Evolutionary conservation across 2,113 vertebrate genomes (phyloP).

Genomic region (Setophaga kirtlandii): DNA sequence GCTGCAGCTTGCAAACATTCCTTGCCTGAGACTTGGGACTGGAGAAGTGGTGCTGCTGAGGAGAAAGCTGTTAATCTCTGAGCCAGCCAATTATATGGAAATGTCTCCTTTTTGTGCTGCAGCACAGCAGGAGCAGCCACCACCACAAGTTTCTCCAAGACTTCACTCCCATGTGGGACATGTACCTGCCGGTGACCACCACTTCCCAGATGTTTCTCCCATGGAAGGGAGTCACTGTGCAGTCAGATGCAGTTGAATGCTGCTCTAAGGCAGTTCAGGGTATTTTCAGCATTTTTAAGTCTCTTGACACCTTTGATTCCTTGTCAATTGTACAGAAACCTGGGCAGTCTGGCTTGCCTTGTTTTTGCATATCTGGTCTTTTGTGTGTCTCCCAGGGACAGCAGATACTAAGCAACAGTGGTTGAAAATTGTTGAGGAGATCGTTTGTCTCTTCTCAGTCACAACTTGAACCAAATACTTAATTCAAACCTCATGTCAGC

Average conservation of each 20-base stretch:
- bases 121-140: not conserved
- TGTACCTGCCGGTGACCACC: not conserved
- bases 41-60: not conserved
- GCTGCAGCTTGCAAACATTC: not conserved
- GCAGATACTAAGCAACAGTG: not conserved
- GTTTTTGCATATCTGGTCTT: not conserved
- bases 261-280: not conserved
- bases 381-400: not conserved
- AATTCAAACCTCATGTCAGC: not conserved
- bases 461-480: not conserved
- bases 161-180: not conserved
- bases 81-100: not conserved
- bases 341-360: not conserved
- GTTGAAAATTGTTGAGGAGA: not conserved
- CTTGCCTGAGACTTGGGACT: not conserved
- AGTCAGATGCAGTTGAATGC: not conserved
- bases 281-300: not conserved
- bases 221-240: not conserved
- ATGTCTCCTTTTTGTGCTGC: not conserved
- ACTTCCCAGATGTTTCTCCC: not conserved
- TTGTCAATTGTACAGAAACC: not conserved
- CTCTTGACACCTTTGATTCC: not conserved
- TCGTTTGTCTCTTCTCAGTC: not conserved
- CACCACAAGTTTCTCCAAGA: not conserved
- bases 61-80: not conserved